Evolutionary conservation across 2,888 invertebrate species (phyloP).

Genomic region (Idaea straminata): DNA sequence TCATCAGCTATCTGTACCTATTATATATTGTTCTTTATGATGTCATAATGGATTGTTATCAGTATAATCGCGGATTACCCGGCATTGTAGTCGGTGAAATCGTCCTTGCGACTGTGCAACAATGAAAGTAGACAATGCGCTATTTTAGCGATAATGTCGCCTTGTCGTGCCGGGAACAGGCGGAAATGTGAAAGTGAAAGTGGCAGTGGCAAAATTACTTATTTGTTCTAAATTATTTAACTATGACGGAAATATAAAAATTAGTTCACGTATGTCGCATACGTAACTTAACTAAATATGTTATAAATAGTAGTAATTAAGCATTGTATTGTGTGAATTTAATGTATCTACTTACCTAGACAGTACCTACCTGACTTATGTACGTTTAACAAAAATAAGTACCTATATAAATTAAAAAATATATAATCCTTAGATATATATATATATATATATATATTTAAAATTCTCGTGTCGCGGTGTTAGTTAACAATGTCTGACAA

Average conservation of each 20-base stretch:
- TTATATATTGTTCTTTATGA: slow-evolving; percentile 35
- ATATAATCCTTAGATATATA: too few species aligned
- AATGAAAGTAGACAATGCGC: slow-evolving; percentile 59
- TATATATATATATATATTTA: too few species aligned
- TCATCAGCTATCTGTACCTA: slow-evolving; percentile 37
- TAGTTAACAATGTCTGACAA: too few species aligned
- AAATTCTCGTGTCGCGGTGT: too few species aligned
- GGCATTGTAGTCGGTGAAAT: slow-evolving; percentile 57
- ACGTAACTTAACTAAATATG: background rate
- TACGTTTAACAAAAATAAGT: too few species aligned
- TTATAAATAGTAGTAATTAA: background rate
- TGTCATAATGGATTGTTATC: slow-evolving; percentile 47
- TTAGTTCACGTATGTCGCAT: background rate
- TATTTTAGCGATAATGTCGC: slow-evolving; percentile 55
- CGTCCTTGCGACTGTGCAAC: slow-evolving; percentile 57
- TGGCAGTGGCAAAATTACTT: slow-evolving; percentile 11
- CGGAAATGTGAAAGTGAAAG: slow-evolving; percentile 73
- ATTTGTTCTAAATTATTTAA: background rate
- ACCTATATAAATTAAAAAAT: too few species aligned
- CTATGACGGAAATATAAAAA: background rate
- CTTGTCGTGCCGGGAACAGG: slow-evolving; percentile 47
- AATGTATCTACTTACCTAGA: too few species aligned
- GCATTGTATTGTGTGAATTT: too few species aligned
- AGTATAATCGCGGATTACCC: slow-evolving; percentile 33
- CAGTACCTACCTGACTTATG: too few species aligned